Evolutionary conservation across 2,797 vertebrate genomes (phyloP).

Genomic region (Neoniphon sammara): DNA sequence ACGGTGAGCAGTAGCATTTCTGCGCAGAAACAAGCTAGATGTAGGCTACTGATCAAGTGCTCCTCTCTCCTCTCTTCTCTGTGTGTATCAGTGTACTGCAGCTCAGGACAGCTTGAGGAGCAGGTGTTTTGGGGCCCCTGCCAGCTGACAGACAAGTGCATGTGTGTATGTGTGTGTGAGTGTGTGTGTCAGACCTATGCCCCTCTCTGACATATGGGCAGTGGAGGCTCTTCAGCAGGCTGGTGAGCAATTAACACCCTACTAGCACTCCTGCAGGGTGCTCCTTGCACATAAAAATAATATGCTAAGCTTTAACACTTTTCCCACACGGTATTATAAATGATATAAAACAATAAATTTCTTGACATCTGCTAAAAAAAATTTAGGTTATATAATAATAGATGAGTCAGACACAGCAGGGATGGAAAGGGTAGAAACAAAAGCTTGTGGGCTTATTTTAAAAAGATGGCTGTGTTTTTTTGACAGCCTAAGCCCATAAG

Average conservation of each 20-base stretch:
- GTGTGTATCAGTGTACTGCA: constrained; percentile 15
- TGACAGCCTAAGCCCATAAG: constrained; percentile 1
- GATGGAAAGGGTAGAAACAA: too few relatives aligned
- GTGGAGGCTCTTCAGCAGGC: constrained; percentile 42
- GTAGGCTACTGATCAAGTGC: background rate
- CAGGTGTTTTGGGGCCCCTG: constrained; percentile 74
- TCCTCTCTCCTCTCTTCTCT: constrained; percentile 6
- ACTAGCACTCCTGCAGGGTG: constrained; percentile 17
- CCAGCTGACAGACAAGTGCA: constrained; percentile 40
- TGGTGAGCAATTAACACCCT: constrained; percentile 54
- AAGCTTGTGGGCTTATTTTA: constrained; percentile 9
- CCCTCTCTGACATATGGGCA: constrained; percentile 64
- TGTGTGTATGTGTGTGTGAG: constrained; percentile 25
- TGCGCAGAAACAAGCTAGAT: too few relatives aligned
- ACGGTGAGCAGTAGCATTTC: too few relatives aligned
- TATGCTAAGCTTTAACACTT: background rate
- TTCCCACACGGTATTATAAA: background rate
- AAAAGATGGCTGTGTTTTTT: background rate
- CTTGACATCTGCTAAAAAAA: too few relatives aligned
- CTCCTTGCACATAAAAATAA: background rate
- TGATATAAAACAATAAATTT: background rate
- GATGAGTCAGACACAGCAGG: too few relatives aligned
- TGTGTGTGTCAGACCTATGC: constrained; percentile 24
- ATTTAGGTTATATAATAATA: too few relatives aligned
- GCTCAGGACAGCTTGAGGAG: constrained; percentile 71